Evolutionary conservation across 2,888 invertebrate genomes (phyloP).

Genomic region (Creontiades dilutus): DNA sequence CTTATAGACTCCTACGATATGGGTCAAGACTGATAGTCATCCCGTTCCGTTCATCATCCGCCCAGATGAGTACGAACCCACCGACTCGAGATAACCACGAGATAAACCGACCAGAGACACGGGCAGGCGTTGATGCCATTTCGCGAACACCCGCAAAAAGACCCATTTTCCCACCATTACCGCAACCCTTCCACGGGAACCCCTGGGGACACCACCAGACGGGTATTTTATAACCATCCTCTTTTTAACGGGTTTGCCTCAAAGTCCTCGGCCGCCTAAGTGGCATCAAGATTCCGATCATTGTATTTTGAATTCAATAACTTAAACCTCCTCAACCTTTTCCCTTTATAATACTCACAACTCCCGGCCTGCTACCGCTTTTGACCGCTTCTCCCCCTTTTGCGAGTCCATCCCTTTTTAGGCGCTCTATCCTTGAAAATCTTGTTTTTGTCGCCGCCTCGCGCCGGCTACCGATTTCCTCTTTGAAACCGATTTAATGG

Average conservation of each 20-base stretch:
- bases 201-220: constrained; percentile 3
- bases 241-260: constrained; percentile 62
- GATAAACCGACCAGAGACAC: neutral
- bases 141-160: neutral
- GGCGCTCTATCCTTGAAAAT: constrained; percentile 61
- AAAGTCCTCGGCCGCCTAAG: constrained; percentile 57
- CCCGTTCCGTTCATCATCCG: too few species aligned
- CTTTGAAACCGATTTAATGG: constrained; percentile 62
- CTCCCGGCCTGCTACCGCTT: constrained; percentile 38
- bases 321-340: constrained; percentile 48
- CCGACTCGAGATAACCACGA: too few species aligned
- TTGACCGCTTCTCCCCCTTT: neutral
- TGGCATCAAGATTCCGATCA: constrained; percentile 67
- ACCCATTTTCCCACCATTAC: constrained; percentile 1
- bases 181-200: neutral
- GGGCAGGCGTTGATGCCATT: neutral
- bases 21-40: too few species aligned
- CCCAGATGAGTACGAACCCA: too few species aligned
- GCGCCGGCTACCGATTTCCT: constrained; percentile 63
- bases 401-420: constrained; percentile 35
- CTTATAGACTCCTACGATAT: too few species aligned
- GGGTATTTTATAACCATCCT: constrained; percentile 58
- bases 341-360: constrained; percentile 53
- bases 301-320: constrained; percentile 65
- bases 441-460: constrained; percentile 60